Conservation (phyloP, 2,888 invertebrate species). For the Eretmocerus hayati region DNA sequence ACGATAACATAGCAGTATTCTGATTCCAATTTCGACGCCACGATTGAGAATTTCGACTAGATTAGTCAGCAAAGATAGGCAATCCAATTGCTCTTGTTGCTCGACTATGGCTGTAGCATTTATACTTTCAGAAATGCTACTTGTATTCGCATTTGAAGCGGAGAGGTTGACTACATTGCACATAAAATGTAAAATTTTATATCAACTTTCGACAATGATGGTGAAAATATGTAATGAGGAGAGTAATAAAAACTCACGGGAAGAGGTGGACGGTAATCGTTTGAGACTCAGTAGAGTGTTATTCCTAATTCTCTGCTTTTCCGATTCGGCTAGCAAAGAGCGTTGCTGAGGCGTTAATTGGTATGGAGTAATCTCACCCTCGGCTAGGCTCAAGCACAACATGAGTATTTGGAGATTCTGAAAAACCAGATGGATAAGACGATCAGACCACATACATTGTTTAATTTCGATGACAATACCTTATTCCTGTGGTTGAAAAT, state of each 20-base stretch:
- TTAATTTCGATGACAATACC: too few relatives aligned
- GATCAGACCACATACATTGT: slow-evolving; percentile 4
- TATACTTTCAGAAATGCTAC: slow-evolving; percentile 2
- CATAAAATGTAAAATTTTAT: too few relatives aligned
- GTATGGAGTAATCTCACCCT: slow-evolving; percentile 56
- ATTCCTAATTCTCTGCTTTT: slow-evolving; percentile 28
- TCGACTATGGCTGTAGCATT: slow-evolving; percentile 6
- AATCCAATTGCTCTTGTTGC: slow-evolving; percentile 30
- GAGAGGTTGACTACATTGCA: slow-evolving; percentile 15
- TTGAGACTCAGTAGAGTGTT: slow-evolving; percentile 30
- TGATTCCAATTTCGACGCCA: slow-evolving; percentile 51
- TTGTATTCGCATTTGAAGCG: slow-evolving; percentile 5
- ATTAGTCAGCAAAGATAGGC: slow-evolving; percentile 32
- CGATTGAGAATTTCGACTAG: slow-evolving; percentile 43
- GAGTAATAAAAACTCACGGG: slow-evolving; percentile 25
- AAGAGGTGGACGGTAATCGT: slow-evolving; percentile 30
- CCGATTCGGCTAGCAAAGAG: slow-evolving; percentile 46
- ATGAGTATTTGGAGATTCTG: slow-evolving; percentile 55
- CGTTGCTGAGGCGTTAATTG: slow-evolving; percentile 61
- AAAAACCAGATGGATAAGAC: too few relatives aligned
- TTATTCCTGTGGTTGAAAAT: slow-evolving; percentile 41
- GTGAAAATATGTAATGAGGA: neutral
- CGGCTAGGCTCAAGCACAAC: slow-evolving; percentile 59
- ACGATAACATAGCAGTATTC: slow-evolving; percentile 53
- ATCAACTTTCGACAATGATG: too few relatives aligned